A percentile compares a stretch with the other conserved stretches of the same genome.
Conservation (phyloP, 64 coral and sea anemone genomes). For the Orbicella faveolata region DNA sequence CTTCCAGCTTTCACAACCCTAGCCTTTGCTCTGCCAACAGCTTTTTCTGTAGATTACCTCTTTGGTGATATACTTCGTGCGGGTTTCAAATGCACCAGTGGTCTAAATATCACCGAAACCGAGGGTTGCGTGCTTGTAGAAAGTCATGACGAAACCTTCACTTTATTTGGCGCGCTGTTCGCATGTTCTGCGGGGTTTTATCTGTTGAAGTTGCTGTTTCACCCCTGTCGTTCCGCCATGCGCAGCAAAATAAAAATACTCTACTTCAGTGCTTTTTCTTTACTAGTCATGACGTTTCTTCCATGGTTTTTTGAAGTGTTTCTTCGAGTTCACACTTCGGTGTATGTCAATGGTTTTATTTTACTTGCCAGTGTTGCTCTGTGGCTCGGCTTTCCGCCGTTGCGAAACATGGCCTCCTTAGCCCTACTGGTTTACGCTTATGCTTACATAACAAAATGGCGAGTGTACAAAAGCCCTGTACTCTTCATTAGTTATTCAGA, state of each 20-base stretch:
- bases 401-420: constrained; percentile 32
- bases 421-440: constrained; percentile 40
- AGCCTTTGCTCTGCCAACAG: constrained; percentile 50
- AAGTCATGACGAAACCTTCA: constrained; percentile 19
- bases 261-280: constrained; percentile 13
- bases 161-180: constrained; percentile 1
- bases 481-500: constrained; percentile 38
- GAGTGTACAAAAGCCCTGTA: constrained; percentile 44
- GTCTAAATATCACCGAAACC: neutral
- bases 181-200: constrained; percentile 10
- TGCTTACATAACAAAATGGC: constrained; percentile 53
- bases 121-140: constrained; percentile 20
- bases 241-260: constrained; percentile 15
- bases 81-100: constrained; percentile 43
- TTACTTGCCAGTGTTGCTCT: constrained; percentile 45
- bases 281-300: constrained; percentile 51
- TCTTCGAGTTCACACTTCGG: constrained; percentile 34
- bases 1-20: constrained; percentile 26
- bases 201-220: constrained; percentile 17
- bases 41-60: constrained; percentile 46
- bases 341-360: constrained; percentile 54
- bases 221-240: neutral
- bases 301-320: constrained; percentile 62
- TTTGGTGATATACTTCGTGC: constrained; percentile 52
- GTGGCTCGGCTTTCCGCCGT: constrained; percentile 54